Percentiles rank a stretch among this genome's conserved stretches.
Evolutionary conservation across 1,140 invertebrate genomes (phyloP).

Genomic region (Triops cancriformis): DNA sequence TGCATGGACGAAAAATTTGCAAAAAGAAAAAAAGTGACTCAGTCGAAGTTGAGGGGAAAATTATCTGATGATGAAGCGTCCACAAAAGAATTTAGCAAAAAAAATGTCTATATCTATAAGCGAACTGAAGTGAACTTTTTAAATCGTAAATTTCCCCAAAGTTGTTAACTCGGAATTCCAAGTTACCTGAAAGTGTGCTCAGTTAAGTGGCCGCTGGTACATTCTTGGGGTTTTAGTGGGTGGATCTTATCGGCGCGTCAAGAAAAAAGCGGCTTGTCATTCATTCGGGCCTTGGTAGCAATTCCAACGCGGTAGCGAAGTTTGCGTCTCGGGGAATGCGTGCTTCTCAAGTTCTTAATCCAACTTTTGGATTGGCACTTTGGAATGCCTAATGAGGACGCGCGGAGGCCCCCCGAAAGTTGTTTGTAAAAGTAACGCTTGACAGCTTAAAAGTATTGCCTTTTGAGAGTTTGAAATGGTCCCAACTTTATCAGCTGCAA

Average conservation of each 20-base stretch:
- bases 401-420: neutral
- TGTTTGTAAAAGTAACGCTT: constrained; percentile 12
- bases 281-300: neutral
- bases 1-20: neutral
- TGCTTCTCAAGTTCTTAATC: constrained; percentile 7
- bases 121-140: neutral
- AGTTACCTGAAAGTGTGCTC: neutral
- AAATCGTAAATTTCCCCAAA: neutral
- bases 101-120: too few relatives aligned
- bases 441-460: neutral
- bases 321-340: neutral
- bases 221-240: neutral
- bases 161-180: neutral
- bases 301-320: neutral
- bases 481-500: neutral
- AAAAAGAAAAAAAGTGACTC: neutral
- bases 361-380: constrained; percentile 10
- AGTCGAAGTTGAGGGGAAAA: neutral
- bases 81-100: neutral
- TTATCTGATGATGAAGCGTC: neutral
- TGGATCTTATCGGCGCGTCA: neutral
- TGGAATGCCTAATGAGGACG: neutral
- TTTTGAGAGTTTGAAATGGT: neutral
- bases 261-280: neutral
- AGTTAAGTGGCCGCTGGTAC: too few relatives aligned